Evolutionary conservation across 64 coral and sea anemone species (phyloP), one percentile per base, ranked within the genome.

Genomic region (Hydrozoanthus tunicans): DNA sequence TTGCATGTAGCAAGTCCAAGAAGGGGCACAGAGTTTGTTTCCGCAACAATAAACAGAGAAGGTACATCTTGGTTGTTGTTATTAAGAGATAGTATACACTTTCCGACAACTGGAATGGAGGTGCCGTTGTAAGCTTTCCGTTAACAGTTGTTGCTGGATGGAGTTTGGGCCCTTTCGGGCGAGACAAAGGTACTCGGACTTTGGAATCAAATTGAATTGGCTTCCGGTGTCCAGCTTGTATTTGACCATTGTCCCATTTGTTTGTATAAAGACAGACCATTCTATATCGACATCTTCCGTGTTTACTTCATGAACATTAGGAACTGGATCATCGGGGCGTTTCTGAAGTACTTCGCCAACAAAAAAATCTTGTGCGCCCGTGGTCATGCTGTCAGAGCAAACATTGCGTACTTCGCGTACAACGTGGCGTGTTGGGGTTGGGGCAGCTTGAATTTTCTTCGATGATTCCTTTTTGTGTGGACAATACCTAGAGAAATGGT

Each of bases 21-120:
- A 72, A 88, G 11, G 83, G 83, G 65, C 20, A 81, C 79, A 81
- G 79, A 81, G 79, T 81, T 81, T n/a, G 58, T 81, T 81, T 62
- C 66, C 13, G 66, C 66, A 73, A 73, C 73, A 13, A 88, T 88
- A 12, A 88, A 88, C 51, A 88, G 66, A 67, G 67, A 72, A 72
- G 66, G 66, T 56, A 8, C 73, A 53, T 56, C 51, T 20, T 73
- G 65, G 27, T 66, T 62, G 66, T 85, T 60, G 51, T 88, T 88
- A 56, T 13, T 65, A 6, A 88, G 71, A 24, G 71, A 14, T 88
- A 88, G 13, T 73, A 73, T 57, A 14, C 84, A 73, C 66, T 88
- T 88, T 25, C 68, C 53, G 67, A 68, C 84, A 15, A 88, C 84
- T 56, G 84, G 84, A 6, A 59, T 89, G 58, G 85, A 89, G 25